Evolutionary conservation across 2,888 invertebrate genomes (phyloP).

Genomic region (Lampropteryx suffumata): DNA sequence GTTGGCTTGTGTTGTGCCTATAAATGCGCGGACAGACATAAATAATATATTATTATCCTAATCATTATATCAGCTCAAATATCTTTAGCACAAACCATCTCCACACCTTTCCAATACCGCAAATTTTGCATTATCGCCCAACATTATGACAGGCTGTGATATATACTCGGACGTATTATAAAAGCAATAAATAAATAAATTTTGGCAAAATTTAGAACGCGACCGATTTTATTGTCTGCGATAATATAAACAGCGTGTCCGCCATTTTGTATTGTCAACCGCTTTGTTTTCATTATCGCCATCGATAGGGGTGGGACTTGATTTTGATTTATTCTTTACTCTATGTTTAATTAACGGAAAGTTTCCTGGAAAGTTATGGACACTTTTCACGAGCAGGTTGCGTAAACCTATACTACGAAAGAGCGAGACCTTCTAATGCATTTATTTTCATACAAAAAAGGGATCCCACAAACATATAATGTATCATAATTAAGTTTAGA

Average conservation of each 20-base stretch:
- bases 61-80: not conserved
- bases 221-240: constrained; percentile 69
- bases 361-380: too few relatives aligned
- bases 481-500: too few relatives aligned
- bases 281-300: constrained; percentile 43
- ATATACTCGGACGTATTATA: constrained; percentile 81
- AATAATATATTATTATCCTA: not conserved
- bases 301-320: constrained; percentile 23
- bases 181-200: constrained; percentile 82
- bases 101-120: constrained; percentile 49
- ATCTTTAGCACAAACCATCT: constrained; percentile 38
- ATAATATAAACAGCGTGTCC: constrained; percentile 57
- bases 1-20: too few relatives aligned
- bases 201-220: constrained; percentile 76
- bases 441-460: too few relatives aligned
- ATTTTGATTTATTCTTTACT: constrained; percentile 28
- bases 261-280: constrained; percentile 55
- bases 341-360: constrained; percentile 17
- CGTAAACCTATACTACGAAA: too few relatives aligned
- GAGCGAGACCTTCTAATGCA: too few relatives aligned
- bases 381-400: too few relatives aligned
- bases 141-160: constrained; percentile 78
- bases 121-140: constrained; percentile 81
- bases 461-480: too few relatives aligned
- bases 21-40: too few relatives aligned